Evolutionary conservation across 2,113 vertebrate genomes (phyloP), one percentile per base, ranked within the genome.

Genomic region (Prochilodus magdalenae): DNA sequence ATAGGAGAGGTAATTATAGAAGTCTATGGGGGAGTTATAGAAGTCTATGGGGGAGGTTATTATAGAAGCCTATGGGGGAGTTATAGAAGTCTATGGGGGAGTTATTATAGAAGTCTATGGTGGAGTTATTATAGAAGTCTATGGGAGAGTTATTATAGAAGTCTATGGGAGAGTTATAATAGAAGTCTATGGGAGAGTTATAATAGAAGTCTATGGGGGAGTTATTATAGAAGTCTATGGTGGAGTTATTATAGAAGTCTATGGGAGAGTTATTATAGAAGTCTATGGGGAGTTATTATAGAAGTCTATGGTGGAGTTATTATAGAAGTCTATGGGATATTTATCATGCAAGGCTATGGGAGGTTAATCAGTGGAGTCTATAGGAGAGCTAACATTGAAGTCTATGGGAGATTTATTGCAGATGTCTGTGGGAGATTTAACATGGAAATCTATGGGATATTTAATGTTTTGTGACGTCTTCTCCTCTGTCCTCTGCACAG

Each of bases 401-500:
- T 14, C 12, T 30, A 51, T 51, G 8, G 29, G n/a, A 24, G 12
- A 22, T 15, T 16, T 76, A 15, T 4, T 16, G 63, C 40, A 16
- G 22, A 55, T 15, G 51, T 16, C 33, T 36, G 6, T 3, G 8
- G 40, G 40, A 10, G 1, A 44, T 44, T 44, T 44, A 44, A n/a
- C 66, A 70, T 59, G 26, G 49, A 0, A 12, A 7, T 47, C 69
- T 26, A 15, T 44, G 13, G 6, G 40, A 44, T 8, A 11, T 36
- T 74, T 44, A 24, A 40, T 5, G 5, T 75, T n/a, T 27, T 14
- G 15, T 55, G 18, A 29, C 24, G 3, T 18, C 16, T 24, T 11
- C 36, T 44, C 4, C 29, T 1, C 74, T 16, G 65, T 47, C 44
- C 40, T 59, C 7, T 75, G 4, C 73, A 5, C 89, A 98, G 96